phyloP scores from a whole-genome alignment of 2,797 vertebrate genomes.

The Takifugu ocellatus region DNA sequence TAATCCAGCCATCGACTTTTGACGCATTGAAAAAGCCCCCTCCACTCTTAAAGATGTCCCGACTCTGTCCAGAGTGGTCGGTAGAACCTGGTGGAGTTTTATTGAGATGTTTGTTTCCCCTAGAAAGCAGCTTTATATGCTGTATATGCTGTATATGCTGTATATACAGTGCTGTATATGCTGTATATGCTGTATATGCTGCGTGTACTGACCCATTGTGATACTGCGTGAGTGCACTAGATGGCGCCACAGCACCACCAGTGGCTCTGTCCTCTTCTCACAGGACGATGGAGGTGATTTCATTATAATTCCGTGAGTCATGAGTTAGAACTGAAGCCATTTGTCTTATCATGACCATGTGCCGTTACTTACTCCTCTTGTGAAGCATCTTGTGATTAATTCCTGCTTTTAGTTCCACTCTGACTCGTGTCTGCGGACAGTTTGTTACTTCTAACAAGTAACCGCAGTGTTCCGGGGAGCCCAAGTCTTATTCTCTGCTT shows the following conservation, averaged over 20 bases:
- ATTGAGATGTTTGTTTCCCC: too few species aligned
- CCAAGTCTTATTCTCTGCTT: not conserved
- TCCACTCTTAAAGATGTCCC: too few species aligned
- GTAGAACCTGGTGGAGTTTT: too few species aligned
- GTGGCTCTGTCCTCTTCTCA: not conserved
- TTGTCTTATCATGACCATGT: conserved; percentile 14
- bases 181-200: too few species aligned
- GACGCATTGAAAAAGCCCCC: too few species aligned
- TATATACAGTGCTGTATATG: too few species aligned
- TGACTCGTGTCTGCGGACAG: conserved; percentile 3
- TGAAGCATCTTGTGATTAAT: conserved; percentile 15
- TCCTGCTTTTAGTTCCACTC: conserved; percentile 2
- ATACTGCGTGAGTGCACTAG: conserved; percentile 25
- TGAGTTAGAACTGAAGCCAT: conserved; percentile 15
- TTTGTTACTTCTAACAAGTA: conserved; percentile 10
- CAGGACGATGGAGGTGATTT: conserved; percentile 1
- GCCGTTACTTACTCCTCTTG: conserved; percentile 11
- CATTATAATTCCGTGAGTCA: not conserved
- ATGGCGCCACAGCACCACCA: conserved; percentile 24
- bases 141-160: too few species aligned
- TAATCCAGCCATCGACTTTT: too few species aligned
- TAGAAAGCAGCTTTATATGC: not conserved
- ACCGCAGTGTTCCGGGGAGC: not conserved
- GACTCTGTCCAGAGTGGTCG: too few species aligned
- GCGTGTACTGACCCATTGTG: not conserved